Base-by-base conservation (phyloP, 2,797 vertebrate genomes). In the Lemur catta region DNA sequence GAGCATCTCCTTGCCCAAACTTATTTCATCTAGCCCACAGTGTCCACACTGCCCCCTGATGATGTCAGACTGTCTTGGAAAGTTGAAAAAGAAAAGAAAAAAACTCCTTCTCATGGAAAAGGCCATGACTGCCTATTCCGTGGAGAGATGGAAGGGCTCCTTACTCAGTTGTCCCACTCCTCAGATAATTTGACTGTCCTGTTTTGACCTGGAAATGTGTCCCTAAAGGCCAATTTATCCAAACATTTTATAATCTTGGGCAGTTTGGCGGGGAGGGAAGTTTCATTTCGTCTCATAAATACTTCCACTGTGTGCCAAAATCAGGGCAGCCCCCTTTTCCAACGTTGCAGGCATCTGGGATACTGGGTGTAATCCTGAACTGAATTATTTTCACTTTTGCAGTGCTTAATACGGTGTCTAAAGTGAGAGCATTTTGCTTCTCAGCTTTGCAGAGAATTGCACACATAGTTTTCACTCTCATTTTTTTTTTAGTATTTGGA, bases 401-500 rank as follows among this genome's bases (percentile, higher is more conserved):
- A 92, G 59, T 48, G 11, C 86, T 96, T 93, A 87, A 94, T 96
- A 93, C 93, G 67, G 89, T 96, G 78, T 94, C 96, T 97, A 72
- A 97, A 95, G 89, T 61, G 89, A 96, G 50, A 97, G 91, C 76
- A 74, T 94, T 93, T 91, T 97, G 59, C 93, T 96, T 92, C 93
- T 96, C 69, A 57, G 90, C 89, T 97, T 97, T 89, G 65, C 81
- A 93, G 89, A 95, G 80, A 96, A 96, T 55, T 92, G 46, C 81
- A 76, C 91, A 94, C 89, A 61, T 92, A 69, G 24, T 88, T 88
- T 80, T 94, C 96, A 50, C 79, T 95, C 93, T 97, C 57, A 65
- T 93, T 94, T 95, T 91, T 90, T 94, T 96, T 96, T 95, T 95
- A 94, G 93, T 95, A 91, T 96, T 95, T 96, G 91, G 67, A 93